Percentiles rank a stretch among this genome's conserved stretches.
These are phyloP conservation scores for Entelurus aequoreus DNA, from an alignment of 2,113 vertebrate species.

Conservation along the genomic window DNA sequence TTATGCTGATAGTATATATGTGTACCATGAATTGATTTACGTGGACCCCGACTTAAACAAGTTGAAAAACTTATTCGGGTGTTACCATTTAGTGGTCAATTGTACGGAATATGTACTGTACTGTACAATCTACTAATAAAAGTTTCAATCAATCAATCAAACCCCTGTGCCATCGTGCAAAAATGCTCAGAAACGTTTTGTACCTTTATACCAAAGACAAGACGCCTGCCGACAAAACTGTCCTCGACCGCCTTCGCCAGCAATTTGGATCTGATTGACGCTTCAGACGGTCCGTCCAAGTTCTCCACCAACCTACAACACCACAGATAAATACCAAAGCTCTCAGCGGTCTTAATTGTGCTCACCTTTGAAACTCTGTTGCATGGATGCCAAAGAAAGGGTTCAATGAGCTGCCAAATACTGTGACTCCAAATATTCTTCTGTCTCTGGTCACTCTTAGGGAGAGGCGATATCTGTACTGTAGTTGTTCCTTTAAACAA, in stretches of 20 bases:
- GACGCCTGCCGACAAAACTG: constrained; percentile 62
- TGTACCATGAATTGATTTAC: no score
- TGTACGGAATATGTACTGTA: no score
- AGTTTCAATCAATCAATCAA: no score
- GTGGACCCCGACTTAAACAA: no score
- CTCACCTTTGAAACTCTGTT: constrained; percentile 64
- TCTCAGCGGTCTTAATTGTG: not conserved
- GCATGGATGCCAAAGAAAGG: constrained; percentile 66
- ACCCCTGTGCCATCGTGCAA: no score
- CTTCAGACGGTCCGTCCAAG: constrained; percentile 11
- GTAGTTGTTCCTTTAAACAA: constrained; percentile 46
- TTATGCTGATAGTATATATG: no score
- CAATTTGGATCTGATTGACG: constrained; percentile 31
- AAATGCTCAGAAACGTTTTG: no score
- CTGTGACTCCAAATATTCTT: constrained; percentile 62
- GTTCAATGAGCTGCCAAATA: constrained; percentile 66
- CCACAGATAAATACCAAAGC: not conserved
- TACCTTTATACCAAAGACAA: constrained; percentile 67
- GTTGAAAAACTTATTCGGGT: no score
- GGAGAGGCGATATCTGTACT: constrained; percentile 68
- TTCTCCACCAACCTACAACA: constrained; percentile 46
- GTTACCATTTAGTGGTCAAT: no score
- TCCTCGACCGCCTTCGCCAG: constrained; percentile 51
- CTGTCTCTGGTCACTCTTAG: constrained; percentile 51
- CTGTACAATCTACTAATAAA: no score